Evolutionary conservation across 2,888 invertebrate species (phyloP).

Genomic region (Timema podura): DNA sequence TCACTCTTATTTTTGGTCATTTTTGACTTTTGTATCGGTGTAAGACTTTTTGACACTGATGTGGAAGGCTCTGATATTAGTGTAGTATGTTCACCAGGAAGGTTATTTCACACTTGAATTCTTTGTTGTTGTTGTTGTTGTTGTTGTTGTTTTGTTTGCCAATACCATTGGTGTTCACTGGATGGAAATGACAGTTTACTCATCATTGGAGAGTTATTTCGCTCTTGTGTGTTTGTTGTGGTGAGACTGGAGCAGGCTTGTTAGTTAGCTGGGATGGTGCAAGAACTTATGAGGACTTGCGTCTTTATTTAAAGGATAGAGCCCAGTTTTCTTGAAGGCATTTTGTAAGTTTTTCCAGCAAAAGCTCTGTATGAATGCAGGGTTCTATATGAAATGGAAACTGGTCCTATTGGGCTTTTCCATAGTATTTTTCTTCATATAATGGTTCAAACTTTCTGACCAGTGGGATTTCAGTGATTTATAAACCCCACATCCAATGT

Average conservation of each 20-base stretch:
- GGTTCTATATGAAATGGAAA: not conserved
- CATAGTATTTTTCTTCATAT: not conserved
- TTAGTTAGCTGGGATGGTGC: not conserved
- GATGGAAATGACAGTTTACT: not conserved
- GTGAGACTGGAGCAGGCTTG: not conserved
- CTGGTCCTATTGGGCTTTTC: not conserved
- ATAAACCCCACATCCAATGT: not conserved
- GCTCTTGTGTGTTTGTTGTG: not conserved
- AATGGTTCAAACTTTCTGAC: not conserved
- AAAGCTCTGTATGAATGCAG: not conserved
- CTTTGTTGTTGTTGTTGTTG: too few species aligned
- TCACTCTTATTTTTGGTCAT: not conserved
- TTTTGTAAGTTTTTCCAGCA: not conserved
- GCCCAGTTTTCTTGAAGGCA: slow-evolving; percentile 5
- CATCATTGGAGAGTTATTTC: not conserved
- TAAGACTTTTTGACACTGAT: not conserved
- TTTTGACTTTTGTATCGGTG: not conserved
- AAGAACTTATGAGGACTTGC: not conserved
- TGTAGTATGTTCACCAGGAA: not conserved
- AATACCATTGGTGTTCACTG: too few species aligned
- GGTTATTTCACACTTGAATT: too few species aligned
- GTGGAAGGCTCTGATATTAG: too few species aligned
- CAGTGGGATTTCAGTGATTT: not conserved
- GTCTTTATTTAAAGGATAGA: not conserved
- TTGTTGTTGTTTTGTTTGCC: too few species aligned